These are phyloP conservation scores for Galendromus occidentalis DNA, from an alignment of 1,140 invertebrate genomes.

Conservation along the genomic window DNA sequence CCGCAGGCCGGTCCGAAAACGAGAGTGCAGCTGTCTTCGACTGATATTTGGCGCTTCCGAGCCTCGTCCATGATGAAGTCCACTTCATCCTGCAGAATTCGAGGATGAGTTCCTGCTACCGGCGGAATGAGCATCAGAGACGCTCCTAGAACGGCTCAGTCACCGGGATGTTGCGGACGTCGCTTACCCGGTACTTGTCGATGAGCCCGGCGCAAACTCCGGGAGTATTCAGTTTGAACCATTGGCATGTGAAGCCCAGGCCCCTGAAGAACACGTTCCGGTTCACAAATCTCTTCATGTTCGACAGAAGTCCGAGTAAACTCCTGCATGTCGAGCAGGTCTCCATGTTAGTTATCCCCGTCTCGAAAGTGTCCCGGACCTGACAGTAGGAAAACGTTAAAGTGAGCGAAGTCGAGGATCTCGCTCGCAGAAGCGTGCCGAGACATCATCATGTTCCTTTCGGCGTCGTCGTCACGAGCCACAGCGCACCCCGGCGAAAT, in stretches of 20 bases:
- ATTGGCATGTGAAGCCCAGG: neutral
- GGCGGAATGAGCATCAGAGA: too few species aligned
- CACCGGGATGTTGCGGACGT: too few species aligned
- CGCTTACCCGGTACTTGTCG: neutral
- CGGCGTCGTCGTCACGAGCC: neutral
- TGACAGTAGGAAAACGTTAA: too few species aligned
- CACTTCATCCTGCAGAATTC: conserved; percentile 7
- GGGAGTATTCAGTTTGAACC: neutral
- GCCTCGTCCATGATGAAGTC: conserved; percentile 4
- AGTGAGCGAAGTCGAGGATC: neutral
- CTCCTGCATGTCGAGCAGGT: neutral
- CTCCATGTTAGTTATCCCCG: neutral
- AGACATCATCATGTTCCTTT: neutral
- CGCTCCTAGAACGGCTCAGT: too few species aligned
- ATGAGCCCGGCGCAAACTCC: neutral
- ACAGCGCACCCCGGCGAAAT: neutral
- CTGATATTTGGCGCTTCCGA: neutral
- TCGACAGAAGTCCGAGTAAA: neutral
- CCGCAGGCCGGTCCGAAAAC: neutral
- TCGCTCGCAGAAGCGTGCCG: neutral
- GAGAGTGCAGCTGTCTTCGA: neutral
- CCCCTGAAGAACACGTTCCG: neutral
- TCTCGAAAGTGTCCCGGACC: conserved; percentile 7
- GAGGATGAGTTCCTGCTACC: too few species aligned
- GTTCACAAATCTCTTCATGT: neutral